Evolutionary conservation across 1,140 invertebrate species (phyloP), one percentile per base, ranked within the genome.

Genomic region (Conus ventricosus): DNA sequence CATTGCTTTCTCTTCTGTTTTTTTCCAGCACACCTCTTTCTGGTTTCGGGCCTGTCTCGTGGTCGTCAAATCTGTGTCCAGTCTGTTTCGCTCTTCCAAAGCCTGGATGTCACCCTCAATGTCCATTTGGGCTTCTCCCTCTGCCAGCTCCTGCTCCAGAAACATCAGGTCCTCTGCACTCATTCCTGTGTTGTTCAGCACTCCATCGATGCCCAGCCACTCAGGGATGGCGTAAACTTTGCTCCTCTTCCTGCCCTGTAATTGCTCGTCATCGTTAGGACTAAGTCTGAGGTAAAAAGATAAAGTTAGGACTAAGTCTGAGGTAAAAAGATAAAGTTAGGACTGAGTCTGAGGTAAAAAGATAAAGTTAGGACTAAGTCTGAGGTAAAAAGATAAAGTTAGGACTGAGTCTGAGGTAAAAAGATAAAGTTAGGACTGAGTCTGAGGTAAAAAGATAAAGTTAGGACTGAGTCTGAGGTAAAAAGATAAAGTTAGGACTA

Each of bases 31-130:
- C 39, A 92, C 71, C 54, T 91, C 90, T 71, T 88, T 87, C 20
- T 90, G 85, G 27, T 91, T 85, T 10, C 91, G 87, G 7, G 86
- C 82, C 5, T 89, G 85, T 8, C 91, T 82, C 17, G 25, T 39
- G 76, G n/a, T 78, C 25, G 76, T 78, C 10, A 85, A 81, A 6
- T 89, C 84, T 3, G 88, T 86, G 75, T 82, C 83, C 17, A 84
- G 55, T 6, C 55, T 6, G 81, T 90, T 71, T 5, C 85, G 85
- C 51, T 89, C 89, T 53, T 90, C 89, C 20, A 90, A 71, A 55
- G 85, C 87, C n/a, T 84, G 54, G 4, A 86, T 76, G 39, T 88
- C 82, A 10, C 63, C 27, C 63, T 87, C 55, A 10, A 54, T 78
- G 5, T 78, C 80, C 23, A 75, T 10, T 2, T 67, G 27, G 23